Conservation (phyloP, 1,140 invertebrate species). For the Holotrichia oblita region DNA sequence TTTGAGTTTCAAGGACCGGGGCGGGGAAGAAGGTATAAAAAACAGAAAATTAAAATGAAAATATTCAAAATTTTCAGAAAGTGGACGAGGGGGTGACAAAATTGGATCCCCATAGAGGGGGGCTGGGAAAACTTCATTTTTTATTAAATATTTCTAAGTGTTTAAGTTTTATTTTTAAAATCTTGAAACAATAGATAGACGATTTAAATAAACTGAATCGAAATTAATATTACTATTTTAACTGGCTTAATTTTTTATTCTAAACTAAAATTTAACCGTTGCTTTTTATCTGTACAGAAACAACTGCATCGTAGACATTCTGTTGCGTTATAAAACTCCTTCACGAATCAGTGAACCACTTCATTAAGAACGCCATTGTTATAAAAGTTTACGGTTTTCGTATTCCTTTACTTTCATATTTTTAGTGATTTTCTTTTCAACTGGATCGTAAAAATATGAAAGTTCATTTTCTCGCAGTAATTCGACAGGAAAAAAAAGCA, state of each 20-base stretch:
- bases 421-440: slow-evolving; percentile 17
- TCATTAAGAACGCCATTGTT: slow-evolving; percentile 23
- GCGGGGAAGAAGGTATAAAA: no score
- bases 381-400: slow-evolving; percentile 1
- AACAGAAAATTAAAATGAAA: no score
- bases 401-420: slow-evolving; percentile 34
- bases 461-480: not conserved
- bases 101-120: no score
- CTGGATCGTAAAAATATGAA: slow-evolving; percentile 29
- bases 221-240: no score
- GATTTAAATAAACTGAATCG: no score
- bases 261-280: not conserved
- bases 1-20: no score
- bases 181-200: no score
- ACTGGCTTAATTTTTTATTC: not conserved
- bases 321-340: slow-evolving; percentile 14
- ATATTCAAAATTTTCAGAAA: no score
- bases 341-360: not conserved
- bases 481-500: not conserved
- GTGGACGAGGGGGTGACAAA: no score
- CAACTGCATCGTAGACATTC: not conserved
- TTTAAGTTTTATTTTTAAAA: no score
- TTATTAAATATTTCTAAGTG: no score
- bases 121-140: no score
- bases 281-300: not conserved